These are phyloP conservation scores for Drosophila affinis DNA, from an alignment of 2,888 invertebrate genomes.

Conservation along the genomic window DNA sequence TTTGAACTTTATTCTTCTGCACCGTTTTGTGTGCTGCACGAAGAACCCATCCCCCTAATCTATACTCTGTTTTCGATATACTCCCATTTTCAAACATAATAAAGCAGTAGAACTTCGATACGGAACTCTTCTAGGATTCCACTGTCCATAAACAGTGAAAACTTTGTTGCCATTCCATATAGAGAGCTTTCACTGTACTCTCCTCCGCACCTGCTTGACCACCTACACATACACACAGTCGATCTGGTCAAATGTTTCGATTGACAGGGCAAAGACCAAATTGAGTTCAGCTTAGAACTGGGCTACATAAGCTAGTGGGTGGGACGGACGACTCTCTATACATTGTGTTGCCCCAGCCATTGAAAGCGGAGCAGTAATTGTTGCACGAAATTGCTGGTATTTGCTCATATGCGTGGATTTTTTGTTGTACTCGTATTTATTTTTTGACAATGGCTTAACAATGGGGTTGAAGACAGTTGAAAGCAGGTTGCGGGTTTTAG, in stretches of 20 bases:
- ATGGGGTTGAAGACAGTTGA: conserved; percentile 41
- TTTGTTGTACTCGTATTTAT: background rate
- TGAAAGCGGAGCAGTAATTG: conserved; percentile 47
- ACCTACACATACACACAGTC: background rate
- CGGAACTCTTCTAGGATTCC: no score
- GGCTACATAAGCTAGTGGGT: conserved; percentile 26
- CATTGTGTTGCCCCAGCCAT: conserved; percentile 40
- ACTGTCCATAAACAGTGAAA: no score
- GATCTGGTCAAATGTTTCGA: conserved; percentile 48
- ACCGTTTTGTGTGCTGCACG: conserved; percentile 18
- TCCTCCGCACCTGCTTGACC: background rate
- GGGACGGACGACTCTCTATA: conserved; percentile 18
- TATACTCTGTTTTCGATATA: conserved; percentile 17
- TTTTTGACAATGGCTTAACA: conserved; percentile 41
- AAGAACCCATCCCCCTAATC: conserved; percentile 25
- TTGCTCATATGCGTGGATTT: conserved; percentile 62
- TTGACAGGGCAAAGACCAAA: conserved; percentile 46
- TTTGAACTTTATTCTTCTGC: conserved; percentile 54
- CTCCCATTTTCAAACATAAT: background rate
- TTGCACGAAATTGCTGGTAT: conserved; percentile 50
- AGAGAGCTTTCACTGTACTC: conserved; percentile 8
- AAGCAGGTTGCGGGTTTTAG: background rate
- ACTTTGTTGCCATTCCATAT: background rate
- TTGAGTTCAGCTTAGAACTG: conserved; percentile 32
- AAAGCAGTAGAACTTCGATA: background rate